phyloP scores from a whole-genome alignment of 2,888 invertebrate species.

The Abscondita cerata region DNA sequence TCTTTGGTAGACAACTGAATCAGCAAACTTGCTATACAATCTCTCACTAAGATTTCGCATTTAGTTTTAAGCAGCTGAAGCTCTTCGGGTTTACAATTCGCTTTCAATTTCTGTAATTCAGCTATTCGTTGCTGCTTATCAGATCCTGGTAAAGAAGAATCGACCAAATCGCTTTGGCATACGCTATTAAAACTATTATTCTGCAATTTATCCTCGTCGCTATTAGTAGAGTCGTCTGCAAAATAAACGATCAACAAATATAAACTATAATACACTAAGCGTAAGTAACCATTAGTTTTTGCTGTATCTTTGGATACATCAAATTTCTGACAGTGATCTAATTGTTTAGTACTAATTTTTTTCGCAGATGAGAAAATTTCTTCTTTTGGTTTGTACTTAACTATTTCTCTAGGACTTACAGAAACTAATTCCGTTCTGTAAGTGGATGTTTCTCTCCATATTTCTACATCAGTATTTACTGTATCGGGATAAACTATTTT shows the following conservation, averaged over 20 bases:
- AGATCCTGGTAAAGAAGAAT: slow-evolving; percentile 72
- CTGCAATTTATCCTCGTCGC: slow-evolving; percentile 53
- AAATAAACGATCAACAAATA: no score
- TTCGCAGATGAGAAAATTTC: slow-evolving; percentile 35
- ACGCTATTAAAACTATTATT: slow-evolving; percentile 54
- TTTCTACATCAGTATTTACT: slow-evolving; percentile 80
- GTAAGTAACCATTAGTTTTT: no score
- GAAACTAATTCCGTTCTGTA: slow-evolving; percentile 68
- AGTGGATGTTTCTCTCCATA: slow-evolving; percentile 81
- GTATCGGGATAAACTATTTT: slow-evolving; percentile 70
- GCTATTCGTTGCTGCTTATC: slow-evolving; percentile 71
- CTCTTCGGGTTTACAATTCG: slow-evolving; percentile 82
- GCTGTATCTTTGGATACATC: slow-evolving; percentile 46
- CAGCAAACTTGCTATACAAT: slow-evolving; percentile 66
- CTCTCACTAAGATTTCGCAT: slow-evolving; percentile 73
- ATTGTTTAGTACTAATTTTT: slow-evolving; percentile 30
- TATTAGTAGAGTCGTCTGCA: slow-evolving; percentile 46
- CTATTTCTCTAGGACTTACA: slow-evolving; percentile 55
- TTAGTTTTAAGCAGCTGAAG: slow-evolving; percentile 71
- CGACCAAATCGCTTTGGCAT: slow-evolving; percentile 71
- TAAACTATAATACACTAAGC: no score
- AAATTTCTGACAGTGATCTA: slow-evolving; percentile 53
- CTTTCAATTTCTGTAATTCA: slow-evolving; percentile 73
- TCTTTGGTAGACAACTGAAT: slow-evolving; percentile 82
- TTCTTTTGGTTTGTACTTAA: slow-evolving; percentile 54